Conservation (phyloP, 2,797 vertebrate species). For the Serranus cabrilla region DNA sequence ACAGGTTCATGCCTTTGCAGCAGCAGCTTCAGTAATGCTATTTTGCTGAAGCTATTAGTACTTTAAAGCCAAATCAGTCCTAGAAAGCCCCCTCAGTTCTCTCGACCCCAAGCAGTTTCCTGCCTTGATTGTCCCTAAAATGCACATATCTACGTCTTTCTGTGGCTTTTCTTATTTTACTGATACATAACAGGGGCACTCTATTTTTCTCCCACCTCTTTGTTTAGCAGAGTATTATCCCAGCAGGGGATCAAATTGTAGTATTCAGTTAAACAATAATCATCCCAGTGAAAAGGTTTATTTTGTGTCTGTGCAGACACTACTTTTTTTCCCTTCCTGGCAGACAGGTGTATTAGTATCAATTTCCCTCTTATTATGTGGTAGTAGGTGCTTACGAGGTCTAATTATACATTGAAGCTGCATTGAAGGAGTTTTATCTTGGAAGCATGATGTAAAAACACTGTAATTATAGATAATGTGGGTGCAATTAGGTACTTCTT, state of each 20-base stretch:
- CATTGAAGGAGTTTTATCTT: constrained; percentile 75
- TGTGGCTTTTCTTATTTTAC: constrained; percentile 1
- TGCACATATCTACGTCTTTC: background rate
- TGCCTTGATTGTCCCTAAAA: background rate
- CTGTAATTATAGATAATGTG: constrained; percentile 84
- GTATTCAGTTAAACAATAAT: constrained; percentile 39
- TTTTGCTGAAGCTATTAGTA: background rate
- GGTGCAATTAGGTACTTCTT: constrained; percentile 80
- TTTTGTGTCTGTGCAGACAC: constrained; percentile 14
- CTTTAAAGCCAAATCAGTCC: constrained; percentile 14
- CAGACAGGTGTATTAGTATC: constrained; percentile 65
- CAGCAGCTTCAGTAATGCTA: constrained; percentile 2
- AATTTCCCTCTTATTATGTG: constrained; percentile 71
- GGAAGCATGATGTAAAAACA: constrained; percentile 75
- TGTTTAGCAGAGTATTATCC: constrained; percentile 16
- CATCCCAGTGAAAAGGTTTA: constrained; percentile 30
- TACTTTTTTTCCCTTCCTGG: constrained; percentile 16
- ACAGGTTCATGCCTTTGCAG: constrained; percentile 17
- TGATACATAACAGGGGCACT: background rate
- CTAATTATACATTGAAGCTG: constrained; percentile 78
- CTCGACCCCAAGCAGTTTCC: background rate
- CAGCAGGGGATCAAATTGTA: constrained; percentile 21
- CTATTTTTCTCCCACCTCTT: background rate
- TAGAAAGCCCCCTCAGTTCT: background rate
- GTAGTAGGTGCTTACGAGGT: constrained; percentile 64